These are phyloP conservation scores for Argyrosomus japonicus DNA, from an alignment of 2,113 vertebrate species.

Conservation along the genomic window DNA sequence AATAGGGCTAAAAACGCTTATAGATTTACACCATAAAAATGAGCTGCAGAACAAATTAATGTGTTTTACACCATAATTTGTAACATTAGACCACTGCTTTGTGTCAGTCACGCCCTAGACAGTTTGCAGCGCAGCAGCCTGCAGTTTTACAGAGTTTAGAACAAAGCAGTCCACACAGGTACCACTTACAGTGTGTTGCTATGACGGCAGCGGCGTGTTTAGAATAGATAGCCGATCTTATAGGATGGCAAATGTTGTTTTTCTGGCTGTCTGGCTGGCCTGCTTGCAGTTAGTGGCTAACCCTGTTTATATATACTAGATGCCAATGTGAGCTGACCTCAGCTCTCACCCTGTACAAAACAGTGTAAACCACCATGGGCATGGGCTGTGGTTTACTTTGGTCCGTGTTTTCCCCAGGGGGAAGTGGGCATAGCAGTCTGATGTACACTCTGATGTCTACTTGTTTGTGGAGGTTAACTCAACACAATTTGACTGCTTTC, in stretches of 20 bases:
- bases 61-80: constrained; percentile 6
- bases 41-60: constrained; percentile 15
- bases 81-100: constrained; percentile 7
- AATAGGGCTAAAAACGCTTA: neutral
- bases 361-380: constrained; percentile 77
- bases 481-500: constrained; percentile 51
- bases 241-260: constrained; percentile 71
- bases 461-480: constrained; percentile 68
- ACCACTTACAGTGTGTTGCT: constrained; percentile 71
- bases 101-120: neutral
- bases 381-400: constrained; percentile 69
- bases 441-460: constrained; percentile 65
- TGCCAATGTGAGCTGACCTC: constrained; percentile 76
- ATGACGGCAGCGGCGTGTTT: constrained; percentile 72
- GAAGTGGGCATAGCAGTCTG: constrained; percentile 75
- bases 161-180: constrained; percentile 65
- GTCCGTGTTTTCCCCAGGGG: constrained; percentile 71
- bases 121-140: constrained; percentile 22
- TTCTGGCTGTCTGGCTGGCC: constrained; percentile 77
- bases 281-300: constrained; percentile 82
- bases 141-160: constrained; percentile 30
- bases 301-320: constrained; percentile 80
- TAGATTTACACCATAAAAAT: neutral
- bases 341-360: constrained; percentile 77
- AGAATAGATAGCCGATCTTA: constrained; percentile 68